phyloP scores from a whole-genome alignment of 2,113 vertebrate species.

The Leiothrix lutea region DNA sequence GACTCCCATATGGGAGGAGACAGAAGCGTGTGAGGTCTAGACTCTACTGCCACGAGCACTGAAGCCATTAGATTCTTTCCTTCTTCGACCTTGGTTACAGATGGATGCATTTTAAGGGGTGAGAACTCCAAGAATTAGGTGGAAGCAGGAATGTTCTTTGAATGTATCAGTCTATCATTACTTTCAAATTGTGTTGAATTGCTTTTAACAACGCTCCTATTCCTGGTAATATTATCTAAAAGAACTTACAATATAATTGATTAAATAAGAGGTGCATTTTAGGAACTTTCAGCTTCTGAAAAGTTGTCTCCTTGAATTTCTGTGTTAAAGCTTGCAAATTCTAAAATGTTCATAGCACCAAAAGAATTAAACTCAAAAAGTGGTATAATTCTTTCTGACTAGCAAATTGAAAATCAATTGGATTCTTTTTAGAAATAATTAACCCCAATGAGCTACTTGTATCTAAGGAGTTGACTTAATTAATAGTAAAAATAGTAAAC shows the following conservation, averaged over 20 bases:
- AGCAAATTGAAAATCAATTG: neutral
- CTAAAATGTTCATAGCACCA: neutral
- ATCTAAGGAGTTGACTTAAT: neutral
- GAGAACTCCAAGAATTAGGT: neutral
- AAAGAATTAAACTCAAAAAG: neutral
- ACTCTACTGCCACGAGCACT: neutral
- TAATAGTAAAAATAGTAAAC: conserved; percentile 21
- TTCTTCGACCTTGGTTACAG: neutral
- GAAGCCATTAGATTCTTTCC: neutral
- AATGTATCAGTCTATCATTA: neutral
- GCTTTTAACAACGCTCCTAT: neutral
- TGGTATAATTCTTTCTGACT: neutral
- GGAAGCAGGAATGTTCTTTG: neutral
- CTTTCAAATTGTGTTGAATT: neutral
- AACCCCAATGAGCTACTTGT: conserved; percentile 2
- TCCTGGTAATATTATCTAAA: neutral
- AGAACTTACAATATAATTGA: neutral
- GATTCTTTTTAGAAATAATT: neutral
- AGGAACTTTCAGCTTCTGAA: neutral
- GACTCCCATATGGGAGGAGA: neutral
- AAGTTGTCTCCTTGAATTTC: neutral
- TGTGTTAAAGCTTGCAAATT: neutral
- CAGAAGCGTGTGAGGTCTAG: neutral
- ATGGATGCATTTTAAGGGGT: neutral
- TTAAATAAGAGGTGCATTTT: neutral